Evolutionary conservation across 2,888 invertebrate species (phyloP).

Genomic region (Asteroscopus sphinx): DNA sequence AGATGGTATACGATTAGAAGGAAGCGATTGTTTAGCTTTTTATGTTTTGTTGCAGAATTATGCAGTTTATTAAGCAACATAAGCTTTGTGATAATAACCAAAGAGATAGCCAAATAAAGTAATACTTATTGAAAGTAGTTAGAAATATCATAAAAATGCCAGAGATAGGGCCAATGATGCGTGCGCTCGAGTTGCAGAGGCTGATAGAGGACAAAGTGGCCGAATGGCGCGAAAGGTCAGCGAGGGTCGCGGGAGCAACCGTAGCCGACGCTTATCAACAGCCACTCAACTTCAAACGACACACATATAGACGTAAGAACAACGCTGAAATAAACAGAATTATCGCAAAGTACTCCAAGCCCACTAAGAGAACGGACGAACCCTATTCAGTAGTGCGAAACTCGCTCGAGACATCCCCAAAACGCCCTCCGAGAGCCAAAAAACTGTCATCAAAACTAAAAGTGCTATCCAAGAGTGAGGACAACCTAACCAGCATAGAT

Average conservation of each 20-base stretch:
- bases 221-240: slow-evolving; percentile 88
- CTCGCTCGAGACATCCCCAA: slow-evolving; percentile 70
- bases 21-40: slow-evolving; percentile 29
- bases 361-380: slow-evolving; percentile 81
- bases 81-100: slow-evolving; percentile 49
- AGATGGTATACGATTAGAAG: slow-evolving; percentile 19
- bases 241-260: slow-evolving; percentile 82
- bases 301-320: slow-evolving; percentile 87
- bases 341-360: slow-evolving; percentile 87
- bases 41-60: slow-evolving; percentile 50
- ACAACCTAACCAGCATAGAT: slow-evolving; percentile 78
- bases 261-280: slow-evolving; percentile 88
- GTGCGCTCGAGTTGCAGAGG: slow-evolving; percentile 85
- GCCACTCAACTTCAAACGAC: slow-evolving; percentile 86
- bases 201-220: slow-evolving; percentile 88
- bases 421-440: slow-evolving; percentile 76
- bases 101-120: slow-evolving; percentile 58
- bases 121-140: slow-evolving; percentile 43
- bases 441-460: slow-evolving; percentile 69
- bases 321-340: slow-evolving; percentile 89
- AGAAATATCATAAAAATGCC: slow-evolving; percentile 76
- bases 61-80: slow-evolving; percentile 30
- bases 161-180: slow-evolving; percentile 86
- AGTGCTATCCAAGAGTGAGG: slow-evolving; percentile 81
- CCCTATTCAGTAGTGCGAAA: slow-evolving; percentile 66